Conservation (phyloP, 2,113 vertebrate genomes). For the Zosterops pallidus region DNA sequence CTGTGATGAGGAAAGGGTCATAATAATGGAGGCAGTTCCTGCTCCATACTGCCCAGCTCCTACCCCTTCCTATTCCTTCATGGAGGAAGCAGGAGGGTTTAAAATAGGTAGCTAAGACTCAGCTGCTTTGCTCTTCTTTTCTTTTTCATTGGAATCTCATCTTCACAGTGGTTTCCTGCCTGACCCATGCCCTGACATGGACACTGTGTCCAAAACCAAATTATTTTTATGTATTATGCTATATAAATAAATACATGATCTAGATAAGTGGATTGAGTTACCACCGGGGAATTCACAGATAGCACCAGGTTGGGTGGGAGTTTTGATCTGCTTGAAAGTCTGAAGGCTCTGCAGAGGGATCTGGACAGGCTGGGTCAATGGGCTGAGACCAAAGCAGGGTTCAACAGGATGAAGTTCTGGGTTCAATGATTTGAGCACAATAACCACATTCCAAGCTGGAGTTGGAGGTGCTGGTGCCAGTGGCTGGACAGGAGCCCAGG, state of each 20-base stretch:
- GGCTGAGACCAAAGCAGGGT: not conserved
- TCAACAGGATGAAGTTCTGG: fast-evolving
- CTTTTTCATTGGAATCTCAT: not conserved
- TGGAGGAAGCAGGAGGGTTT: not conserved
- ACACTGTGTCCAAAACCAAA: not conserved
- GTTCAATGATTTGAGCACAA: not conserved
- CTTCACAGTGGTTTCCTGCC: not conserved
- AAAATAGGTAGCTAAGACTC: not conserved
- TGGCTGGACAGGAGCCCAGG: not conserved
- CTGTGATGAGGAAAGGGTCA: not conserved
- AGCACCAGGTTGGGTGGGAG: not conserved
- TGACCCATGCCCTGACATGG: fast-evolving
- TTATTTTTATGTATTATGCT: not conserved
- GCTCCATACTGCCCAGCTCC: not conserved
- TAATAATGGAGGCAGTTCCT: not conserved
- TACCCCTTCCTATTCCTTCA: not conserved
- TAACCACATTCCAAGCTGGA: not conserved
- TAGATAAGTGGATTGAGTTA: not conserved
- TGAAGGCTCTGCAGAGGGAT: not conserved
- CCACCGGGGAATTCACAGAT: not conserved
- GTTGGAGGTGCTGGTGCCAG: not conserved
- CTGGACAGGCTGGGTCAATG: too few species aligned
- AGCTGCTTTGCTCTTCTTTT: not conserved
- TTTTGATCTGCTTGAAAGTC: not conserved
- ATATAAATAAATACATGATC: not conserved